Base-by-base conservation (phyloP, 2,797 vertebrate species). In the Phyllotis vaccarum region DNA sequence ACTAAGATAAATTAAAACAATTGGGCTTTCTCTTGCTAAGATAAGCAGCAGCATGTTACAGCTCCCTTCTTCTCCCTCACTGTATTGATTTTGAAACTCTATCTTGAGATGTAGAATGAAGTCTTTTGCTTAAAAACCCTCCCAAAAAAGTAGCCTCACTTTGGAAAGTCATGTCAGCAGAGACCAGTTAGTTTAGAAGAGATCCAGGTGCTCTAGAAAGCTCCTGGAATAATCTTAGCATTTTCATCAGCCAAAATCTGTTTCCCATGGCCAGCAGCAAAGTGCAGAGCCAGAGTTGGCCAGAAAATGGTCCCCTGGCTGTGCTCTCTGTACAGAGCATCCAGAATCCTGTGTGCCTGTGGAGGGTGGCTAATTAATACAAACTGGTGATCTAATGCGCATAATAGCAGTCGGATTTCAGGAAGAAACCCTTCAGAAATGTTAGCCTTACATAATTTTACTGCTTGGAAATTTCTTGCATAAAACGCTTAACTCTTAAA, bases 211-310 rank as follows among this genome's bases (percentile, higher is more conserved):
- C 34, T 68, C 56, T 70, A 85, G 46, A 86, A 91, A 87, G 70
- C 86, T 85, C 52, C 93, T 96, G 89, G 75, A 92, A 96, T 92
- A 66, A 87, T 91, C 54, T 56, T 40, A 91, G 58, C 37, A 58
- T 88, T 93, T 88, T 40, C 94, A 86, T 94, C 68, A 1, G 19
- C 72, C 83, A 82, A 96, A 94, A 76, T 87, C 46, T 95, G 46
- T 94, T 97, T 93, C 90, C 85, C 88, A 86, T 90, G 58, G 78
- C 83, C 60, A 94, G 22, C 0, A 1, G 75, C 54, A 82, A 89
- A 21, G 12, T 64, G 19, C 29, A 49, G 52, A 97, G 24, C 68
- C 31, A 93, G 52, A 56, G 10, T 40, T 91, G 56, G 93, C 72
- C 82, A 79, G 90, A 93, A 90, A 88, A 70, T 10, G 13, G 22